A percentile compares a stretch with the other conserved stretches of the same genome.
Conservation (phyloP, 2,113 vertebrate species). For the Empidonax alnorum region DNA sequence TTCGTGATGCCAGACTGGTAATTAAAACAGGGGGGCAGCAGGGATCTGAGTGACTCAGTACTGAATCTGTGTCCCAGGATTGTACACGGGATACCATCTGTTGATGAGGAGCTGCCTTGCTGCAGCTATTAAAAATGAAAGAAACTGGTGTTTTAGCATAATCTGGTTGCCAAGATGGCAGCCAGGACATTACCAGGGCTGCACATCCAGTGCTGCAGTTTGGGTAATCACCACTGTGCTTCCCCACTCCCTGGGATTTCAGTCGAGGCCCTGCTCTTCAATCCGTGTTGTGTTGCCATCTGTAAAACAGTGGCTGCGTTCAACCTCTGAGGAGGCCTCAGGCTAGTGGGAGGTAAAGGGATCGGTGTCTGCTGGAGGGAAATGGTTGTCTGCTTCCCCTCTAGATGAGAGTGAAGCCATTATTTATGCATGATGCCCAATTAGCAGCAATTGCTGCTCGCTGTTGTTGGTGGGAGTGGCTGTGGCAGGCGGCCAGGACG, state of each 20-base stretch:
- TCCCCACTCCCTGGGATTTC: neutral
- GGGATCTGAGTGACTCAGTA: neutral
- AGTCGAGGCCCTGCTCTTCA: fast-evolving
- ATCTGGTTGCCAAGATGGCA: constrained; percentile 20
- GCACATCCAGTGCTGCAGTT: fast-evolving
- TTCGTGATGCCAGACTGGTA: neutral
- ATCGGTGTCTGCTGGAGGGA: neutral
- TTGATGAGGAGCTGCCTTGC: neutral
- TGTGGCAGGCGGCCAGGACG: constrained; percentile 29
- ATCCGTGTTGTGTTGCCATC: neutral
- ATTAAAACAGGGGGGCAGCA: neutral
- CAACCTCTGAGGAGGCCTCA: neutral
- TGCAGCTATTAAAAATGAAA: neutral
- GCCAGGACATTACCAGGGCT: neutral
- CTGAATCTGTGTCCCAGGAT: neutral
- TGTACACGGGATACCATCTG: neutral
- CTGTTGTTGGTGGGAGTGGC: constrained; percentile 22
- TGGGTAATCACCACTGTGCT: neutral
- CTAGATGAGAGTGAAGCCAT: neutral
- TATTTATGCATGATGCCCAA: constrained; percentile 57
- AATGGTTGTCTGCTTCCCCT: constrained; percentile 13
- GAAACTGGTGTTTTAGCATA: fast-evolving
- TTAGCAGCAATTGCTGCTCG: constrained; percentile 50
- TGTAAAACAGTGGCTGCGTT: neutral
- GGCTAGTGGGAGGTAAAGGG: constrained; percentile 4